phyloP scores from a whole-genome alignment of 2,797 vertebrate species.

The Notamacropus eugenii region DNA sequence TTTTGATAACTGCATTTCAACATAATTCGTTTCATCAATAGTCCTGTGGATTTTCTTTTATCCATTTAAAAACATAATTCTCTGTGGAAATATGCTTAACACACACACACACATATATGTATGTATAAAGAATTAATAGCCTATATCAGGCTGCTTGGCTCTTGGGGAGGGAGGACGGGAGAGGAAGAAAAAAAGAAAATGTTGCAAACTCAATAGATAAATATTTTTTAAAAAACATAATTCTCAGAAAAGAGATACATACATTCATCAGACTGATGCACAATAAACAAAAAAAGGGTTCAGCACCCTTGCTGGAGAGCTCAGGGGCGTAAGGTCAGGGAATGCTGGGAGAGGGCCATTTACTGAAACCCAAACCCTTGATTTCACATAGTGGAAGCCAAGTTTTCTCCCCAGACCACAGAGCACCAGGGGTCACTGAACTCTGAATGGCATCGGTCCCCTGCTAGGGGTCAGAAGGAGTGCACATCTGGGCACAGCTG shows the following conservation, averaged over 20 bases:
- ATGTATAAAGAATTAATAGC: too few relatives aligned
- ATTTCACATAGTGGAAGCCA: background rate
- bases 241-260: background rate
- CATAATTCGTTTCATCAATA: background rate
- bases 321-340: background rate
- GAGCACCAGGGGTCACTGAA: background rate
- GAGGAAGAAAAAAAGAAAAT: too few relatives aligned
- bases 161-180: too few relatives aligned
- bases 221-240: too few relatives aligned
- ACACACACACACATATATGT: too few relatives aligned
- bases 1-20: background rate
- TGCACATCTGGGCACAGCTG: background rate
- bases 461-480: background rate
- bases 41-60: background rate
- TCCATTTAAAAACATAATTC: background rate
- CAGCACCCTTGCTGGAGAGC: background rate
- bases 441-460: background rate
- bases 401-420: background rate
- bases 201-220: too few relatives aligned
- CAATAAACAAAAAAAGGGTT: background rate
- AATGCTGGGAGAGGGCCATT: background rate
- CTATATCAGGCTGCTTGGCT: too few relatives aligned
- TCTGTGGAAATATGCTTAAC: too few relatives aligned
- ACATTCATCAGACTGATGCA: background rate
- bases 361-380: background rate